These are phyloP conservation scores for Drepana arcuata DNA, from an alignment of 1,140 invertebrate genomes.

Conservation along the genomic window DNA sequence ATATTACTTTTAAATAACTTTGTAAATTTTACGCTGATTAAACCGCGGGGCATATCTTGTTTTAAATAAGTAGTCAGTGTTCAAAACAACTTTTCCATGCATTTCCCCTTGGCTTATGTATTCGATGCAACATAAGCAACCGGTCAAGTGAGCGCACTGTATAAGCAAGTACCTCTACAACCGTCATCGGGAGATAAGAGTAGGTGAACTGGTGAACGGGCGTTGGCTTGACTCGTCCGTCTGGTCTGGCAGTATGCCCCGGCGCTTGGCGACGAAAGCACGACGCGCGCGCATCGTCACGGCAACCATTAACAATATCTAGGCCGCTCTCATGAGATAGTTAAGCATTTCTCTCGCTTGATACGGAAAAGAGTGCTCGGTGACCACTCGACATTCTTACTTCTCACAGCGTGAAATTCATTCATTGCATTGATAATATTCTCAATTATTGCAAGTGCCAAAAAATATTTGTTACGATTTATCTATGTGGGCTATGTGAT, in stretches of 20 bases:
- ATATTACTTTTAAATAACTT: too few relatives aligned
- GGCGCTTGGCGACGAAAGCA: constrained; percentile 39
- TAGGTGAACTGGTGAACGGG: constrained; percentile 53
- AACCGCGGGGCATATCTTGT: too few relatives aligned
- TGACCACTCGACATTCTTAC: constrained; percentile 28
- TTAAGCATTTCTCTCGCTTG: constrained; percentile 36
- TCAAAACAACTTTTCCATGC: constrained; percentile 8
- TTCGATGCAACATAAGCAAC: constrained; percentile 18
- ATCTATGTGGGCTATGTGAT: constrained; percentile 58
- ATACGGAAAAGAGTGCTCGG: constrained; percentile 46
- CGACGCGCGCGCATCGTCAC: constrained; percentile 42
- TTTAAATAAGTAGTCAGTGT: too few relatives aligned
- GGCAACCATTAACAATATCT: constrained; percentile 20
- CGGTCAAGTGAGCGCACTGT: constrained; percentile 32
- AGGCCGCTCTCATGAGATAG: constrained; percentile 51
- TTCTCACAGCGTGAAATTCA: too few relatives aligned
- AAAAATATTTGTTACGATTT: constrained; percentile 31
- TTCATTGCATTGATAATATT: too few relatives aligned
- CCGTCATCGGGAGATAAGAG: constrained; percentile 50
- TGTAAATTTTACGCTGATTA: too few relatives aligned
- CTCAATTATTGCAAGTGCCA: too few relatives aligned
- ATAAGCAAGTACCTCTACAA: constrained; percentile 23
- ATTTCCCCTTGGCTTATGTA: constrained; percentile 2
- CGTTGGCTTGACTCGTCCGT: constrained; percentile 30
- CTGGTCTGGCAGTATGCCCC: constrained; percentile 41